Conservation (phyloP, 2,888 invertebrate genomes). For the Orchesellides sinensis region DNA sequence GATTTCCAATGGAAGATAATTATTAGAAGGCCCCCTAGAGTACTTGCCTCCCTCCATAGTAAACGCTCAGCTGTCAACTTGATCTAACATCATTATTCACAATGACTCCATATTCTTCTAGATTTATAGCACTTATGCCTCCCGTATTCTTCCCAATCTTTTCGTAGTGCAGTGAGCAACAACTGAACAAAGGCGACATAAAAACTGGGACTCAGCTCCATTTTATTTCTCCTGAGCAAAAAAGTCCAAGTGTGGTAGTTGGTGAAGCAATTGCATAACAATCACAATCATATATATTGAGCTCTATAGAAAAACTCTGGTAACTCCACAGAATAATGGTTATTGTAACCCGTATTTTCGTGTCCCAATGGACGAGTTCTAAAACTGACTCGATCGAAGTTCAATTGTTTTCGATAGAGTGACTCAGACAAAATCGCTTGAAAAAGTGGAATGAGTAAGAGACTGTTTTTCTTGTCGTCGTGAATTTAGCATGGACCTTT, state of each 20-base stretch:
- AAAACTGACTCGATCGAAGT: slow-evolving; percentile 40
- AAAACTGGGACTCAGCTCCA: neutral
- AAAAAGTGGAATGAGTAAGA: too few species aligned
- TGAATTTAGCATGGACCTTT: slow-evolving; percentile 25
- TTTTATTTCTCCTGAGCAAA: slow-evolving; percentile 12
- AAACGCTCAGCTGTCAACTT: slow-evolving; percentile 58
- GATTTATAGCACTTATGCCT: slow-evolving; percentile 42
- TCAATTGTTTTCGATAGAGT: slow-evolving; percentile 51
- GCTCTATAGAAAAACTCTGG: neutral
- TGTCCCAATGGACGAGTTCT: slow-evolving; percentile 47
- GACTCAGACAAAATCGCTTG: too few species aligned
- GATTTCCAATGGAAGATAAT: slow-evolving; percentile 71
- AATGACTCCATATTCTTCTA: slow-evolving; percentile 34
- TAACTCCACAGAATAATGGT: slow-evolving; percentile 39
- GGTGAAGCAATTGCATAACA: slow-evolving; percentile 56
- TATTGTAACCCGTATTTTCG: slow-evolving; percentile 10
- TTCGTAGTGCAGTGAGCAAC: neutral
- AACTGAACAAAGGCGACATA: slow-evolving; percentile 1
- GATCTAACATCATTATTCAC: slow-evolving; percentile 68
- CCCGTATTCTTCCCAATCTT: slow-evolving; percentile 4
- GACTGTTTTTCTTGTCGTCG: neutral
- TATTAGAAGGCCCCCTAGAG: slow-evolving; percentile 60
- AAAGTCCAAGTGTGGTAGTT: slow-evolving; percentile 31
- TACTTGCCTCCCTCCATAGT: slow-evolving; percentile 38
- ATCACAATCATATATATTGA: slow-evolving; percentile 7